Evolutionary conservation across 2,797 vertebrate species (phyloP).

Genomic region (Pseudotriccus pelzelni): DNA sequence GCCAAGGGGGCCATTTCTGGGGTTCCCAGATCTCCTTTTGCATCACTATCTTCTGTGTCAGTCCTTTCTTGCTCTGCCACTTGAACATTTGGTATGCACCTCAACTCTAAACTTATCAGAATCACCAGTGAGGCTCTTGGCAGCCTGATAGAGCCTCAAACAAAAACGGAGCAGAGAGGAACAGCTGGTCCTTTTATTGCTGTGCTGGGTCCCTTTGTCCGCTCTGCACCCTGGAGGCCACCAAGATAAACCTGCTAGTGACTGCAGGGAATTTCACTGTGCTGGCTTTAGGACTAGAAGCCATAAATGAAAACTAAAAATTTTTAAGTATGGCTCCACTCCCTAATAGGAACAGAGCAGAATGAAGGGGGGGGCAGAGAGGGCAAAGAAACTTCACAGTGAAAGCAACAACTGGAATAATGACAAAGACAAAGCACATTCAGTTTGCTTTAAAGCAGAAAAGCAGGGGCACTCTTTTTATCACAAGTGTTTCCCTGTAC

Average conservation of each 20-base stretch:
- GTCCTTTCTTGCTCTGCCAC: slow-evolving; percentile 6
- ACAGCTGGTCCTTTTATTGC: slow-evolving; percentile 56
- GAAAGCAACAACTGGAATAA: not conserved
- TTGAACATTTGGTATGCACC: slow-evolving; percentile 33
- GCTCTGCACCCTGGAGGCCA: slow-evolving; percentile 56
- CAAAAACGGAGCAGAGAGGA: slow-evolving; percentile 14
- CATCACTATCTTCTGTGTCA: not conserved
- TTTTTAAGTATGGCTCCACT: not conserved
- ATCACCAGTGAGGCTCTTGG: slow-evolving; percentile 20
- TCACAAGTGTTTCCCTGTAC: not conserved
- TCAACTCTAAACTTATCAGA: slow-evolving; percentile 43
- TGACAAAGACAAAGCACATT: not conserved
- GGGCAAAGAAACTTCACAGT: not conserved
- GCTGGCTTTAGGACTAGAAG: not conserved
- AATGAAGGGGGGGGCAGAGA: fast-evolving
- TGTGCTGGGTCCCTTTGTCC: slow-evolving; percentile 41
- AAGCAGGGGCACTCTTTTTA: not conserved
- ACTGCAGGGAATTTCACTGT: not conserved
- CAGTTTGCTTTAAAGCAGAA: not conserved
- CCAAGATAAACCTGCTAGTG: not conserved
- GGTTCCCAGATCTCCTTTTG: not conserved
- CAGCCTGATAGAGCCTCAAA: slow-evolving; percentile 32
- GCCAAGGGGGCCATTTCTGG: not conserved
- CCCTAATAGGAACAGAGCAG: not conserved
- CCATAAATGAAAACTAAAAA: not conserved